phyloP scores from a whole-genome alignment of 2,113 vertebrate species.

The Charadrius vociferus region DNA sequence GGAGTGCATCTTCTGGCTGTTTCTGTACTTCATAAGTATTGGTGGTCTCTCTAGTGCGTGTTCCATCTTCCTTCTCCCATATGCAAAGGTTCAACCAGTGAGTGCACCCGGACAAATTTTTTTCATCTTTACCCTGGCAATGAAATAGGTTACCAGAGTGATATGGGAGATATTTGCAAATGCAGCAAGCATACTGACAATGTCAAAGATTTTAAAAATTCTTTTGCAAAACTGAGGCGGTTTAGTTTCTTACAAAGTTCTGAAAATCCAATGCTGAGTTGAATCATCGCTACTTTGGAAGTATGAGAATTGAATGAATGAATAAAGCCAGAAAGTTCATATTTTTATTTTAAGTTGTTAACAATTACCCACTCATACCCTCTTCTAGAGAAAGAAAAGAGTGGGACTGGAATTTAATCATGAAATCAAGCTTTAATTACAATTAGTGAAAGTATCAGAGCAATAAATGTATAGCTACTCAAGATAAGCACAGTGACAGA shows the following conservation, averaged over 20 bases:
- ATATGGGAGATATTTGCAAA: not conserved
- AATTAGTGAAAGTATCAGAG: conserved; percentile 1
- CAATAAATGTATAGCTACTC: not conserved
- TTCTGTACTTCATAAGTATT: not conserved
- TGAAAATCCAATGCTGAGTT: not conserved
- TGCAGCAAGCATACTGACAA: not conserved
- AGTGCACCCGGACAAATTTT: not conserved
- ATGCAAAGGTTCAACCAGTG: not conserved
- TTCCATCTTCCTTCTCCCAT: not conserved
- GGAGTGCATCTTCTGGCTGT: not conserved
- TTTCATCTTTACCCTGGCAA: not conserved
- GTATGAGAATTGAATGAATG: not conserved
- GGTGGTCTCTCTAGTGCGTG: not conserved
- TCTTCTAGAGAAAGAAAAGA: not conserved
- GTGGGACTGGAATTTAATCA: not conserved
- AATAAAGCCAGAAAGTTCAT: not conserved
- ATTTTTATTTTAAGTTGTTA: not conserved
- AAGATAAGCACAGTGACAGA: not conserved
- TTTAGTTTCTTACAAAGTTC: not conserved
- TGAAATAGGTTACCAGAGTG: not conserved
- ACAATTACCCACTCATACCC: not conserved
- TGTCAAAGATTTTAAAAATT: not conserved
- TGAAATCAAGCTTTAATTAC: conserved; percentile 1
- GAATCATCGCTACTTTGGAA: not conserved
- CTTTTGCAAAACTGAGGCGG: not conserved